These are phyloP conservation scores for Sipha flava DNA, from an alignment of 1,140 invertebrate genomes.

Conservation along the genomic window DNA sequence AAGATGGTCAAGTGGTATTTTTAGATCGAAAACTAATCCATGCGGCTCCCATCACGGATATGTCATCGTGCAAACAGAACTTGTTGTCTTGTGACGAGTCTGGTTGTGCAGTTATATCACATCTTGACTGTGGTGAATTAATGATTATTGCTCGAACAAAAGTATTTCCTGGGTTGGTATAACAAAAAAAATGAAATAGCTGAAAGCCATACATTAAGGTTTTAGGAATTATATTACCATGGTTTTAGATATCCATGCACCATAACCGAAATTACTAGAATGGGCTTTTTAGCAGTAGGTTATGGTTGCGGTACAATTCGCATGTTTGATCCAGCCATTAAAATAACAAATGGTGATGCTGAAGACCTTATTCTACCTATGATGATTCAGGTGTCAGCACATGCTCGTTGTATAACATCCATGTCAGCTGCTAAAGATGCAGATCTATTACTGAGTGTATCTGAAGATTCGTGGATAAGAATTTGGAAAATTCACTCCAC, in stretches of 20 bases:
- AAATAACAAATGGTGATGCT: background rate
- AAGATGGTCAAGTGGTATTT: conserved; percentile 37
- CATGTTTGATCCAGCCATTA: background rate
- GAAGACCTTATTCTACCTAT: conserved; percentile 35
- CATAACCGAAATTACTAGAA: background rate
- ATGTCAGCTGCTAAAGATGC: conserved; percentile 44
- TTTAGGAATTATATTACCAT: too few species aligned
- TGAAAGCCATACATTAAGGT: too few species aligned
- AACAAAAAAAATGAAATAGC: too few species aligned
- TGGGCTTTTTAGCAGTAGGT: background rate
- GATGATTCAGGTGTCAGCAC: conserved; percentile 45
- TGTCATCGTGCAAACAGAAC: conserved; percentile 35
- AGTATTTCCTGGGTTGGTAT: background rate
- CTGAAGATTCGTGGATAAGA: conserved; percentile 46
- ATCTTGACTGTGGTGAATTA: background rate
- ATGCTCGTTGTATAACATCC: conserved; percentile 47
- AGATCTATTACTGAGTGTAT: conserved; percentile 45
- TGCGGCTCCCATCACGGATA: conserved; percentile 36
- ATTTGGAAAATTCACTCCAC: conserved; percentile 42
- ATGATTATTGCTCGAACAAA: background rate
- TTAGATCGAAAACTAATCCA: conserved; percentile 39
- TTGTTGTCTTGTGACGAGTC: conserved; percentile 39
- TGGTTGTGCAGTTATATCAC: conserved; percentile 31
- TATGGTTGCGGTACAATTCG: conserved; percentile 18
- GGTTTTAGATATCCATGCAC: conserved; percentile 9